A percentile compares a stretch with the other conserved stretches of the same genome.
Evolutionary conservation across 2,797 vertebrate genomes (phyloP).

Genomic region (Ctenopoma multispine): DNA sequence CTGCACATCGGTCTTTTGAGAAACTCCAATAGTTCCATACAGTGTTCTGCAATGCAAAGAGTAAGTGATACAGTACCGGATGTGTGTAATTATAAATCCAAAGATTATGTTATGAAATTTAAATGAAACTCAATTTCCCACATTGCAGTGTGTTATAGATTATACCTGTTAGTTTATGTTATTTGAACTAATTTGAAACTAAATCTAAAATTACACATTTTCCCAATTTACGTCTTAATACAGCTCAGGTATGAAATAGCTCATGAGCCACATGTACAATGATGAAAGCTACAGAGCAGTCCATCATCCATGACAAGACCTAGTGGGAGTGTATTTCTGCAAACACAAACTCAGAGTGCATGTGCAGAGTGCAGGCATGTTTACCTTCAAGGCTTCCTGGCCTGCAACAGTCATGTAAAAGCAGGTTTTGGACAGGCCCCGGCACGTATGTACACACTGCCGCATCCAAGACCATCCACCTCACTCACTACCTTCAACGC

Average conservation of each 20-base stretch:
- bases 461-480: conserved; percentile 44
- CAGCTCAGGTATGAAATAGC: conserved; percentile 54
- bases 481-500: conserved; percentile 34
- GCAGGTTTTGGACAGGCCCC: conserved; percentile 59
- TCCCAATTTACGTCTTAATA: conserved; percentile 12
- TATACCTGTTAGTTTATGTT: no score
- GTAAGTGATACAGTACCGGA: no score
- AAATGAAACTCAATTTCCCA: no score
- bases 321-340: conserved; percentile 58
- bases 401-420: conserved; percentile 53
- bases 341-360: conserved; percentile 54
- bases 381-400: conserved; percentile 73
- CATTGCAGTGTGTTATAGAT: no score
- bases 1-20: no score
- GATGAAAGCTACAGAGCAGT: conserved; percentile 36
- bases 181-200: background rate
- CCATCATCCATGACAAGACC: conserved; percentile 51
- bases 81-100: no score
- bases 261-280: conserved; percentile 36
- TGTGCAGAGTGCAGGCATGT: conserved; percentile 68
- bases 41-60: no score
- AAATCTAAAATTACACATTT: conserved; percentile 2
- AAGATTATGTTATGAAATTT: no score
- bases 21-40: no score
- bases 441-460: conserved; percentile 50